phyloP scores from a whole-genome alignment of 2,888 invertebrate species.

The Drosophila birchii region DNA sequence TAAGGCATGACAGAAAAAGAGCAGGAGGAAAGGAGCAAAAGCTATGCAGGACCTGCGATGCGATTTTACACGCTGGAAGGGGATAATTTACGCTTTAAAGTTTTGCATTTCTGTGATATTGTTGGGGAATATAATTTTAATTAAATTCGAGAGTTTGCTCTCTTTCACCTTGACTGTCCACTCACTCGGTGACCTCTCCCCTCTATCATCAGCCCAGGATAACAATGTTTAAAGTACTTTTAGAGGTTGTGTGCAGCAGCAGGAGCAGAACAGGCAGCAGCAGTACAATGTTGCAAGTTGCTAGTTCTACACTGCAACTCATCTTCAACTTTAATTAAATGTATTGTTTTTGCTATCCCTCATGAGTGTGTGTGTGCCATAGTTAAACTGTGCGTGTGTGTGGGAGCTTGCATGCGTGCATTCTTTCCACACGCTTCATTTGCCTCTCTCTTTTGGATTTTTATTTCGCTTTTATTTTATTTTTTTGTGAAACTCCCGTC shows the following conservation, averaged over 20 bases:
- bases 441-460: constrained; percentile 31
- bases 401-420: constrained; percentile 34
- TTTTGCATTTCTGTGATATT: constrained; percentile 67
- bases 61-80: constrained; percentile 11
- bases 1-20: not conserved
- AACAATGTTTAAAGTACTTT: constrained; percentile 70
- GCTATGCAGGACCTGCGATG: constrained; percentile 16
- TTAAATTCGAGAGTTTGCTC: constrained; percentile 64
- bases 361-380: constrained; percentile 12
- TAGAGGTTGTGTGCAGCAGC: constrained; percentile 22
- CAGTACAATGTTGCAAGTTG: constrained; percentile 20
- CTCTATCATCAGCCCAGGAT: constrained; percentile 35
- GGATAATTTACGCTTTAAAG: constrained; percentile 71
- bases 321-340: constrained; percentile 79
- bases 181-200: not conserved
- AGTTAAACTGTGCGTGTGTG: not conserved
- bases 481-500: not conserved
- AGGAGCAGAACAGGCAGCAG: not conserved
- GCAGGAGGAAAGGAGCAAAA: not conserved
- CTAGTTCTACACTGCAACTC: constrained; percentile 57
- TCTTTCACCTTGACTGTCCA: constrained; percentile 29
- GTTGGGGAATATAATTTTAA: constrained; percentile 74
- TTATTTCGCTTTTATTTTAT: not conserved
- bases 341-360: constrained; percentile 71
- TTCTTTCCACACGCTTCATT: constrained; percentile 69